Evolutionary conservation across 1,140 invertebrate species (phyloP), one percentile per base, ranked within the genome.

Genomic region (Nebria ingens): DNA sequence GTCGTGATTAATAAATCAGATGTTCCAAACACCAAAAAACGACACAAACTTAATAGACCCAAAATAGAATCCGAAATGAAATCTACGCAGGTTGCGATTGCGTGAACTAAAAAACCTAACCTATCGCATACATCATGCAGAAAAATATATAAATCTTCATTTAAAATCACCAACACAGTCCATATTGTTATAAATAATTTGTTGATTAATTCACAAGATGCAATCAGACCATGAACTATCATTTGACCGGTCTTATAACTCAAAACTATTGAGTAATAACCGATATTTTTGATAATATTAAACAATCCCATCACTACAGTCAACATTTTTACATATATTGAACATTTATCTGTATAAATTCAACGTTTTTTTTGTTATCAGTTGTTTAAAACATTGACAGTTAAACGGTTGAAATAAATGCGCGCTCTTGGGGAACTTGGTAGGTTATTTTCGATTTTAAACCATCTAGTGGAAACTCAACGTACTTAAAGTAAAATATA

Each of bases 151-250:
- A 45, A 17, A 17, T 45, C 40, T 45, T 45, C 40, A 45, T 45
- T 45, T 45, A 45, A 45, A 12, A 45, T 45, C 17, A 45, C 40
- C 4, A 45, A 17, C 40, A 45, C 40, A 6, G 40, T 45, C 40
- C 40, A 45, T 4, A 45, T 9, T 17, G 40, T 45, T 4, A 4
- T 17, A 45, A 12, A 45, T 4, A 45, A 3, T 45, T 45, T 45
- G 15, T 45, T 12, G 3, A 45, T 12, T 11, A 45, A 3, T 12
- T 45, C 40, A 45, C 4, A 17, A 12, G 15, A 11, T 45, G 40
- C 4, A 4, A 45, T 4, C 4, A 45, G 40, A 9, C 40, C 40
- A 17, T 6, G 9, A 45, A 45, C 40, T 45, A 45, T 12, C 17
- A 45, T 11, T 45, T 45, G 6, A 6, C 40, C 40, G 40, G 40